Conservation (phyloP, 2,797 vertebrate genomes). For the Vultur gryphus region DNA sequence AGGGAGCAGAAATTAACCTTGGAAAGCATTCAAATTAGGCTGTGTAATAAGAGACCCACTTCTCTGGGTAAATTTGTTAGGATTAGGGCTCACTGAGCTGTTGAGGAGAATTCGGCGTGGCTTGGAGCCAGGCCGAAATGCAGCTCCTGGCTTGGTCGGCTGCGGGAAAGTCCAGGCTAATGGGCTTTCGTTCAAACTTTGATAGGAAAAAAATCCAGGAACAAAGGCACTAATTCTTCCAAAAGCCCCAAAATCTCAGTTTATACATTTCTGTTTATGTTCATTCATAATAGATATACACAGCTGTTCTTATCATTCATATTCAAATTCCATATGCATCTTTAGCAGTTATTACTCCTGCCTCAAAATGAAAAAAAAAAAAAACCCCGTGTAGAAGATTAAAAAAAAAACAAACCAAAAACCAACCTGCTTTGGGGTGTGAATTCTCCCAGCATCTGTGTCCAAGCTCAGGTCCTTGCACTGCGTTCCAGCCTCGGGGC, state of each 20-base stretch:
- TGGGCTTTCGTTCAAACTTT: slow-evolving; percentile 70
- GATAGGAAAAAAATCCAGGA: slow-evolving; percentile 72
- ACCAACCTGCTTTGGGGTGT: not conserved
- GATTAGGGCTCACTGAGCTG: slow-evolving; percentile 73
- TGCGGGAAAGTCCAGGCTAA: slow-evolving; percentile 64
- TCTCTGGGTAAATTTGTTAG: slow-evolving; percentile 73
- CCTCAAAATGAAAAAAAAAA: not conserved
- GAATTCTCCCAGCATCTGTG: not conserved
- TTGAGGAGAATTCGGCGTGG: slow-evolving; percentile 66
- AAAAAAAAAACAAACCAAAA: not conserved
- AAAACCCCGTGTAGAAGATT: not conserved
- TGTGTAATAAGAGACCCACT: slow-evolving; percentile 72
- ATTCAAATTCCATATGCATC: slow-evolving; percentile 71
- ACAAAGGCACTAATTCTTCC: slow-evolving; percentile 75
- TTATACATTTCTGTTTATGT: slow-evolving; percentile 75
- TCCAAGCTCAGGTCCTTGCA: not conserved
- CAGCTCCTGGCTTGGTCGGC: slow-evolving; percentile 65
- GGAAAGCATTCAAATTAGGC: slow-evolving; percentile 69
- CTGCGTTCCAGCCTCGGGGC: fast-evolving
- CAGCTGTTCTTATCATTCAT: slow-evolving; percentile 75
- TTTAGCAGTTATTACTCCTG: slow-evolving; percentile 54
- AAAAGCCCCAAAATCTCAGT: slow-evolving; percentile 71
- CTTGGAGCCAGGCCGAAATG: slow-evolving; percentile 64
- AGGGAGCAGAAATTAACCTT: slow-evolving; percentile 68
- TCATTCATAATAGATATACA: slow-evolving; percentile 75